These are phyloP conservation scores for Ephestia elutella DNA, from an alignment of 1,140 invertebrate species.

Conservation along the genomic window DNA sequence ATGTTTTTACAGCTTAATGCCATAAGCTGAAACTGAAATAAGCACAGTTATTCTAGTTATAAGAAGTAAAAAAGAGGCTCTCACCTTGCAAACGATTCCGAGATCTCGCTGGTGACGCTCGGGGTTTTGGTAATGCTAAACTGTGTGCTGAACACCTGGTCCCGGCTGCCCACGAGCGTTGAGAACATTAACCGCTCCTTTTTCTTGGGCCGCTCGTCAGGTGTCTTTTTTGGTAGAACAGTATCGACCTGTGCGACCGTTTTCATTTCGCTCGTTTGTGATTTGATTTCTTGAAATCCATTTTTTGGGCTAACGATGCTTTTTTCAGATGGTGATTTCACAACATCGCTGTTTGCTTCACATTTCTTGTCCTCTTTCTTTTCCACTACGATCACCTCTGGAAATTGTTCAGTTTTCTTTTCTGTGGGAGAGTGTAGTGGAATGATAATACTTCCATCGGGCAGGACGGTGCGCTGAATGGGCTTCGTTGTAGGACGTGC, in stretches of 20 bases:
- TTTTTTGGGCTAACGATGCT: background rate
- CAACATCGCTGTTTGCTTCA: background rate
- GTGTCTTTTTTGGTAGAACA: background rate
- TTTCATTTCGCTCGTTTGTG: constrained; percentile 7
- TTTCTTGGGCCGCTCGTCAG: constrained; percentile 18
- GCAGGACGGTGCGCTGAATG: constrained; percentile 53
- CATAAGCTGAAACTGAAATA: too few relatives aligned
- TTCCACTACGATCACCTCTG: background rate
- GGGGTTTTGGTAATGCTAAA: constrained; percentile 67
- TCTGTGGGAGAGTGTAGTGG: constrained; percentile 74
- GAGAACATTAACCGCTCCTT: constrained; percentile 54
- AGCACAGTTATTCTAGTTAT: too few relatives aligned
- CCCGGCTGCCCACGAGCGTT: constrained; percentile 58
- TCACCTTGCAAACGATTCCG: constrained; percentile 43
- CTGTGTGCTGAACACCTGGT: constrained; percentile 65
- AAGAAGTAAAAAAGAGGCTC: background rate
- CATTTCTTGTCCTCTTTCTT: background rate
- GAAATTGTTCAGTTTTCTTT: constrained; percentile 20
- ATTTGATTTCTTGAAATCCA: background rate
- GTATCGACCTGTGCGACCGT: background rate
- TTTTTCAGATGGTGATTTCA: background rate
- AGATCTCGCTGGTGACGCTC: constrained; percentile 61
- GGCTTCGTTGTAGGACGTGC: constrained; percentile 30
- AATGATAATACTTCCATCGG: constrained; percentile 72
- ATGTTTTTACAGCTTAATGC: too few relatives aligned